Base-by-base conservation (phyloP, 2,888 invertebrate genomes). In the Noctua comes region DNA sequence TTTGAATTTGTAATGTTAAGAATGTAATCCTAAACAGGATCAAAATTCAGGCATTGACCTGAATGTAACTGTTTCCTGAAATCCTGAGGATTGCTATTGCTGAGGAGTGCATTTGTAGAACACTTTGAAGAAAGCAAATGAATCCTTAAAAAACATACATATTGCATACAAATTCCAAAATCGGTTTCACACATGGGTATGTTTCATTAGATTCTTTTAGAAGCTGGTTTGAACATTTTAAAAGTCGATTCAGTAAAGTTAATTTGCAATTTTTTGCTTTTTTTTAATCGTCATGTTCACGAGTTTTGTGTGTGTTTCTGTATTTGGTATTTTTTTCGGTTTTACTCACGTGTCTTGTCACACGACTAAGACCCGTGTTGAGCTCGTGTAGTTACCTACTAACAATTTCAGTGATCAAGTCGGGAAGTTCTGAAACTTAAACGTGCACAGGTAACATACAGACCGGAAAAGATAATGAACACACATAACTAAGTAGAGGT, bases 361-460 rank as follows among this genome's bases (percentile, higher is more conserved):
- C 40, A 31, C 21, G 40, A 62, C 8, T 27, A 40, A 40, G 59
- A 5, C 16, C 27, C 59, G 16, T 51, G 59, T 40, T 62, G 68
- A 40, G 10, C 6, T 43, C 40, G 66, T 43, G 43, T 43, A 24
- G 36, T 40, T 66, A 43, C 18, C 46, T 66, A 43, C n/a, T 66
- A 27, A 43, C 18, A 46, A 66, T 43, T 77, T 40, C 40, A 51
- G 40, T 43, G 2, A 51, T 62, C n/a, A 51, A 76, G 27, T 36
- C n/a, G 18, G 31, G 4, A 36, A 77, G 51, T 43, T n/a, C 43
- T 78, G 69, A 62, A 77, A 16, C n/a, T 31, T 27, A 77, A 62
- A 62, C 48, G 2, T 68, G 48, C 11, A 1, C 13, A 62, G 24
- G 48, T 76, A 68, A 57, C 7, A 24, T 31, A 62, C 10, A 62